Base-by-base conservation (phyloP, 2,113 vertebrate species). In the Tiliqua scincoides region DNA sequence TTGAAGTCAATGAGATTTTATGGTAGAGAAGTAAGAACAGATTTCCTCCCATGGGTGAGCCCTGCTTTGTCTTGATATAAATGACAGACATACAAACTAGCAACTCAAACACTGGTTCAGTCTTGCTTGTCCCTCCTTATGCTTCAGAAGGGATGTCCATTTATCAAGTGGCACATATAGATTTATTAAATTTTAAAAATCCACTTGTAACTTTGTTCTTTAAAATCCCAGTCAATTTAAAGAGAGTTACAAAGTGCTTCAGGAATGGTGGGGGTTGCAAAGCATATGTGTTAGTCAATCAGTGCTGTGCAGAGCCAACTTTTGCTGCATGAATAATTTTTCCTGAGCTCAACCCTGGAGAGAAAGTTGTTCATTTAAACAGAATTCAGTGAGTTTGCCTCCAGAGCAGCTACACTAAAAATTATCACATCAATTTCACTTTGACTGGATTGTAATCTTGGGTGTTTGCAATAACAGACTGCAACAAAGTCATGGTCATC, bases 401-500 rank as follows among this genome's bases (percentile, higher is more conserved):
- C 65, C 10, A 32, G 1, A 79, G 48, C 72, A 48, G 9, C 40
- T 6, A 14, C 35, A 63, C 23, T 59, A 52, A 48, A 68, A 68
- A 68, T n/a, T n/a, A 32, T 17, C 54, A 32, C n/a, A 30, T n/a
- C 10, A 67, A 67, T 25, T 12, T 27, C 10, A 25, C 30, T 65
- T 65, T 67, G 27, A 27, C 67, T 68, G 30, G 3, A n/a, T 68
- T 67, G 65, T 67, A n/a, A 12, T 68, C 67, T 15, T 32, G 67
- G 65, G 2, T 78, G 35, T 78, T 80, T 72, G 72, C 57, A 72
- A n/a, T 54, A 59, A 70, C 68, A 84, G 86, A 83, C 3, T 14
- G 30, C 87, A 88, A 4, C 88, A 1, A 59, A 43, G n/a, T 23
- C 48, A 81, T 80, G 40, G 79, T 82, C 86, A 86, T 89, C 30